Percentiles rank a stretch among this genome's conserved stretches.
Conservation (phyloP, 2,888 invertebrate species). For the Hesperia comma region DNA sequence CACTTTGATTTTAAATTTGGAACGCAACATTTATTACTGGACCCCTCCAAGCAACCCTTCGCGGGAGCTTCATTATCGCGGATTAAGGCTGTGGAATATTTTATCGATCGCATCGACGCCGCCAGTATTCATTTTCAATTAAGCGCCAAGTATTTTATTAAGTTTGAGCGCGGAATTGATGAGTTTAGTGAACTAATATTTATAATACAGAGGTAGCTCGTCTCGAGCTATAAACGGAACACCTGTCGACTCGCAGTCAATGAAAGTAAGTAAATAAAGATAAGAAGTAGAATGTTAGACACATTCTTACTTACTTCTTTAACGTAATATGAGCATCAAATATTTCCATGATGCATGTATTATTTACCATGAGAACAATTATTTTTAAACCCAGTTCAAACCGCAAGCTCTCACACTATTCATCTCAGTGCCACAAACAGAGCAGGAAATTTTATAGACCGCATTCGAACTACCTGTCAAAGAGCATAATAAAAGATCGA, state of each 20-base stretch:
- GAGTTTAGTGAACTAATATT: constrained; percentile 84
- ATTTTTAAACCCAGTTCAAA: constrained; percentile 13
- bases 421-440: constrained; percentile 25
- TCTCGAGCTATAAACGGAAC: constrained; percentile 43
- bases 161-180: constrained; percentile 82
- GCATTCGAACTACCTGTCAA: constrained; percentile 30
- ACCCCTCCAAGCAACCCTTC: constrained; percentile 80
- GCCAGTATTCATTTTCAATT: constrained; percentile 84
- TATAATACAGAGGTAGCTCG: constrained; percentile 74
- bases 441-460: constrained; percentile 33
- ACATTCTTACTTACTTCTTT: neutral
- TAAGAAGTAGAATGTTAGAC: neutral
- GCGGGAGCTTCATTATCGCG: constrained; percentile 81
- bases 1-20: constrained; percentile 84
- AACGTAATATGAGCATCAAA: neutral
- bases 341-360: neutral
- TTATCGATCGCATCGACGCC: constrained; percentile 79
- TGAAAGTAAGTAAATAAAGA: neutral
- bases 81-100: constrained; percentile 83
- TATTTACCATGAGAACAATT: constrained; percentile 4
- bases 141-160: constrained; percentile 84
- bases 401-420: constrained; percentile 1
- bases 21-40: constrained; percentile 83
- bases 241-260: constrained; percentile 52
- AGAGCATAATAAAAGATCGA: constrained; percentile 55